These are phyloP conservation scores for Drosophila mimica DNA, from an alignment of 2,888 invertebrate genomes.

Conservation along the genomic window DNA sequence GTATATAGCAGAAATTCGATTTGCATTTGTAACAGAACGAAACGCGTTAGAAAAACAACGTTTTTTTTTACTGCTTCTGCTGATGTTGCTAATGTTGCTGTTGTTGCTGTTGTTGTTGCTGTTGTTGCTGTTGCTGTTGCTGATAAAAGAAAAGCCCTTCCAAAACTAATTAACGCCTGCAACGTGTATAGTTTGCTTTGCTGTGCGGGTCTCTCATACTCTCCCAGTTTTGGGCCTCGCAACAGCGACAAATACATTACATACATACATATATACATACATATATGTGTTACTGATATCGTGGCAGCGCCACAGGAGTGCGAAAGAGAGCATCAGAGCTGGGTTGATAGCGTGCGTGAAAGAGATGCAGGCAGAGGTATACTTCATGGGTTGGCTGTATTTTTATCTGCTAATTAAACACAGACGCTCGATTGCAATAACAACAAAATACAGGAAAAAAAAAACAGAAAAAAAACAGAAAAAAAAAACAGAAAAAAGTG, in stretches of 20 bases:
- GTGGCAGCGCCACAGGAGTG: constrained; percentile 26
- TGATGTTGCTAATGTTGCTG: constrained; percentile 17
- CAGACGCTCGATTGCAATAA: constrained; percentile 73
- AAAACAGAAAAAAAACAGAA: constrained; percentile 15
- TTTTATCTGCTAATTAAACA: constrained; percentile 82
- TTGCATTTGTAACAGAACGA: constrained; percentile 78
- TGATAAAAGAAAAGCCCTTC: constrained; percentile 74
- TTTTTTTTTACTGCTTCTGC: constrained; percentile 23
- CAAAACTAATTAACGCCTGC: constrained; percentile 80
- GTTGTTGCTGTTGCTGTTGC: constrained; percentile 43
- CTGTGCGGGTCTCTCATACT: constrained; percentile 49
- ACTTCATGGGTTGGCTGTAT: constrained; percentile 67
- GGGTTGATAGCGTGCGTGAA: constrained; percentile 11
- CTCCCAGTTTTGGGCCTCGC: constrained; percentile 39
- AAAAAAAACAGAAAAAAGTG: constrained; percentile 25
- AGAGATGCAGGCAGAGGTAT: constrained; percentile 38
- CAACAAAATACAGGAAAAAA: constrained; percentile 22
- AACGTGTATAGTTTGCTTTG: constrained; percentile 54
- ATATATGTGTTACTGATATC: constrained; percentile 51
- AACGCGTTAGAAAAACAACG: constrained; percentile 61
- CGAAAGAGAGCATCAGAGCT: constrained; percentile 27
- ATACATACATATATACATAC: rapidly evolving
- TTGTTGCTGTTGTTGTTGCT: constrained; percentile 25
- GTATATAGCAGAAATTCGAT: constrained; percentile 58
- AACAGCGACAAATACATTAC: constrained; percentile 27